Evolutionary conservation across 2,113 vertebrate genomes (phyloP), one percentile per base, ranked within the genome.

Genomic region (Chionis minor): DNA sequence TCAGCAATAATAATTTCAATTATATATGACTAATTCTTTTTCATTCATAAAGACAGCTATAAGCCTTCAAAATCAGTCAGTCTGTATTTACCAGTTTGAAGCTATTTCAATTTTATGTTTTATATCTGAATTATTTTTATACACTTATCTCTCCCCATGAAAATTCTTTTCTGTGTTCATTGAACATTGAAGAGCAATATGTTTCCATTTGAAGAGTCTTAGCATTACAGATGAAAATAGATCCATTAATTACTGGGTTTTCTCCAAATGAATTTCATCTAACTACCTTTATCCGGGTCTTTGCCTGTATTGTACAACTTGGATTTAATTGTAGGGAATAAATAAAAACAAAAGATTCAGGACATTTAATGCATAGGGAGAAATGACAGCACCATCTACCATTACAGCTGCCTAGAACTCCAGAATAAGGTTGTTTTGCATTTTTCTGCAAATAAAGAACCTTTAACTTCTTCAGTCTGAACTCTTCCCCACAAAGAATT

Each of bases 61-160:
- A 75, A 93, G 44, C 71, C 75, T 86, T 92, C 42, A 86, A 58
- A 94, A 95, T 73, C 82, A 93, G 62, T 14, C 49, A 86, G 49
- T 92, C 62, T 83, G 10, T 88, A 77, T 86, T 97, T 95, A 73
- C 71, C 70, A 81, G 82, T 94, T 77, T 88, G 75, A 86, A 94
- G 42, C 35, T 67, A 45, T 56, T 91, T 82, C 52, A 90, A 27
- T 92, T 88, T 86, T 92, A 69, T 93, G 81, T 93, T 93, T 78
- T 70, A 70, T 32, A 69, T 93, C 82, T 73, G 49, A 88, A 91
- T 88, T 73, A 58, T 44, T 86, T 83, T 90, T 93, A 18, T 83
- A 45, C 33, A 81, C 69, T 94, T 93, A 66, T 92, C 40, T 92
- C 14, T 92, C 27, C 44, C 33, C 14, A 21, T 93, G 65, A 73